Evolutionary conservation across 2,113 vertebrate genomes (phyloP).

Genomic region (Scatophagus argus): DNA sequence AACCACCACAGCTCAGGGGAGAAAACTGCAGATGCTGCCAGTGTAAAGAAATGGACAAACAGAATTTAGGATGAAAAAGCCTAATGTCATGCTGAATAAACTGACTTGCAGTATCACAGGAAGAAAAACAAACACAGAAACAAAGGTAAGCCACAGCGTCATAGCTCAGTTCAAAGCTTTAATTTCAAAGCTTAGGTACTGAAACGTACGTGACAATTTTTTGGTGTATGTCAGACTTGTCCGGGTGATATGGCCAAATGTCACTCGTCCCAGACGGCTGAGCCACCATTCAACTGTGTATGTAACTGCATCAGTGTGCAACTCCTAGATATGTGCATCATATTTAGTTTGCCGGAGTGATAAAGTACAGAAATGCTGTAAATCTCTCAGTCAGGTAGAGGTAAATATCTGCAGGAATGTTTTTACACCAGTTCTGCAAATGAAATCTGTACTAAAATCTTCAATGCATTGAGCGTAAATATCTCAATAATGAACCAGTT

Average conservation of each 20-base stretch:
- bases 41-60: background rate
- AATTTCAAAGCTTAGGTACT: background rate
- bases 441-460: background rate
- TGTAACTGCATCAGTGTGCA: background rate
- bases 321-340: background rate
- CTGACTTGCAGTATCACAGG: background rate
- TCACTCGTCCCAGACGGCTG: background rate
- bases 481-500: no score
- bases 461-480: no score
- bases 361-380: background rate
- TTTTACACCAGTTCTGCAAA: no score
- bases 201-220: background rate
- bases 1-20: background rate
- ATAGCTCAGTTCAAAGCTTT: background rate
- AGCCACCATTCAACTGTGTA: background rate
- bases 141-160: background rate
- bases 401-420: background rate
- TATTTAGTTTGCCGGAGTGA: background rate
- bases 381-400: background rate
- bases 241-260: background rate
- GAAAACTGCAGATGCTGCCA: background rate
- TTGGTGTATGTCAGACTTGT: background rate
- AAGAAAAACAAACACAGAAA: background rate
- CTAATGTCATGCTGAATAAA: constrained; percentile 12
- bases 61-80: constrained; percentile 26